Evolutionary conservation across 1,140 invertebrate genomes (phyloP).

Genomic region (Drosophila punjabiensis): DNA sequence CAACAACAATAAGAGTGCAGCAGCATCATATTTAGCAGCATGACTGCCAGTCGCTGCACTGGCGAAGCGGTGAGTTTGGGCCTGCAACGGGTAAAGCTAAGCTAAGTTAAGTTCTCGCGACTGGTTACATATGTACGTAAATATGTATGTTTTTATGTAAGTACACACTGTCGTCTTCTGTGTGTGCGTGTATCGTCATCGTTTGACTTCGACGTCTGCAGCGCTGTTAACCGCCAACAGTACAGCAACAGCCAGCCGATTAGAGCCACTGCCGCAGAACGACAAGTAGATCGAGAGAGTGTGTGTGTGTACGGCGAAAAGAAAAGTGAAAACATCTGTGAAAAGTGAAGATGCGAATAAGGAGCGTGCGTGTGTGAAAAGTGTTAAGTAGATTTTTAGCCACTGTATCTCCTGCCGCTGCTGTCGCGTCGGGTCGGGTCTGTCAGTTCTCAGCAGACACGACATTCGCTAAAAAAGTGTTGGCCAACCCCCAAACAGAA

Average conservation of each 20-base stretch:
- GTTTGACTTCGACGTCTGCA: conserved; percentile 17
- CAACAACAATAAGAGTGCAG: conserved; percentile 29
- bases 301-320: not conserved
- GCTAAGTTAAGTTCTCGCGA: conserved; percentile 20
- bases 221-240: conserved; percentile 50
- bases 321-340: conserved; percentile 16
- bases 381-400: conserved; percentile 2
- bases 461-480: conserved; percentile 27
- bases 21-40: conserved; percentile 23
- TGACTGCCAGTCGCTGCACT: conserved; percentile 46
- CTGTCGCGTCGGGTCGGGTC: conserved; percentile 44
- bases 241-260: conserved; percentile 38
- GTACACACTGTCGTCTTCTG: conserved; percentile 29
- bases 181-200: conserved; percentile 17
- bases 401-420: conserved; percentile 17
- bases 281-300: not conserved
- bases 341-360: conserved; percentile 10
- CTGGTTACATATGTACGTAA: conserved; percentile 17
- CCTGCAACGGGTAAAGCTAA: conserved; percentile 4
- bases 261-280: conserved; percentile 22
- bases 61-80: conserved; percentile 62
- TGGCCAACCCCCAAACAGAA: conserved; percentile 35
- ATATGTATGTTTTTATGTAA: conserved; percentile 32
- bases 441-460: conserved; percentile 48
- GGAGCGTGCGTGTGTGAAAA: conserved; percentile 3